Conservation (phyloP, 2,797 vertebrate species). For the Rachycentron canadum region DNA sequence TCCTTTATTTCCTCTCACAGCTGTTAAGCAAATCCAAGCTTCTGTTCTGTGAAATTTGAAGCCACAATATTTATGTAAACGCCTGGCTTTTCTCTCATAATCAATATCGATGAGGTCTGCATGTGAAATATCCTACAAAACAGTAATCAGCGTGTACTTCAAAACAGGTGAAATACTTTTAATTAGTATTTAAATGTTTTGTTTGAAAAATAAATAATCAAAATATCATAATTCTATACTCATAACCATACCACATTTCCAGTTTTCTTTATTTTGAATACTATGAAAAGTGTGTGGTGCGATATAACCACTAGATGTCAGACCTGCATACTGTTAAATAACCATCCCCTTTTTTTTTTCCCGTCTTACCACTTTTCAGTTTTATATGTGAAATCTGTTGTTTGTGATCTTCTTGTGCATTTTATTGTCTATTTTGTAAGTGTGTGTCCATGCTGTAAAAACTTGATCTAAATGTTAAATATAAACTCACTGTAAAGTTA, state of each 20-base stretch:
- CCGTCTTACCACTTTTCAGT: not conserved
- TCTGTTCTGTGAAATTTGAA: constrained; percentile 4
- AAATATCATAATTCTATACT: no score
- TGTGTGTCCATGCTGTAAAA: not conserved
- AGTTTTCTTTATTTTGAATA: not conserved
- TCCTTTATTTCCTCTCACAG: constrained; percentile 68
- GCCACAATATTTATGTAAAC: not conserved
- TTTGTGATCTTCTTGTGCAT: constrained; percentile 7
- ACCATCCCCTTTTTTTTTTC: not conserved
- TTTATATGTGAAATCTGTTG: constrained; percentile 7
- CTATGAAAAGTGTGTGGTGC: not conserved
- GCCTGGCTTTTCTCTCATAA: not conserved
- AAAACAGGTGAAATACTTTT: not conserved
- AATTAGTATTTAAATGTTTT: not conserved
- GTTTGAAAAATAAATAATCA: no score
- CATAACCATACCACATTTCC: not conserved
- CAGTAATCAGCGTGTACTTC: not conserved
- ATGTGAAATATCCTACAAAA: not conserved
- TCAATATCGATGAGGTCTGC: not conserved
- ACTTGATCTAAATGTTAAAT: not conserved
- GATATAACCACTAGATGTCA: constrained; percentile 74
- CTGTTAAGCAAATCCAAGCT: not conserved
- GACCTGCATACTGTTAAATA: constrained; percentile 8
- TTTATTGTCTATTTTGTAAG: not conserved
- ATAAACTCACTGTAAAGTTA: not conserved